These are phyloP conservation scores for Dreissena rostriformis DNA, from an alignment of 1,140 invertebrate species.

Conservation along the genomic window DNA sequence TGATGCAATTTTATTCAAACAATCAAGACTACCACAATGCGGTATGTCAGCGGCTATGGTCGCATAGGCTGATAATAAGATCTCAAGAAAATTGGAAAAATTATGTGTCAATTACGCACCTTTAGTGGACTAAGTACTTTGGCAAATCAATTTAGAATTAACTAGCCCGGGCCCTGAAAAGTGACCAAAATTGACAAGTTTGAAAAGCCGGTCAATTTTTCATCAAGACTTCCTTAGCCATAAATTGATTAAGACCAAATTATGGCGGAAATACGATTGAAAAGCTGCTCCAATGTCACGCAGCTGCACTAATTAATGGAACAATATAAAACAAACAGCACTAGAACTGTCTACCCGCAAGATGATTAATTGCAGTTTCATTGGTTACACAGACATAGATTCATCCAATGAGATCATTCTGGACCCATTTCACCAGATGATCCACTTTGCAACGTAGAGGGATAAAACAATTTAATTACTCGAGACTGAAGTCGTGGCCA, in stretches of 20 bases:
- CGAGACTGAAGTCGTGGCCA: constrained; percentile 7
- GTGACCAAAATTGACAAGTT: constrained; percentile 17
- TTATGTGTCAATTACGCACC: constrained; percentile 43
- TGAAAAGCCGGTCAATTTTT: constrained; percentile 22
- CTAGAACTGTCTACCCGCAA: constrained; percentile 45
- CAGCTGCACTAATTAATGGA: constrained; percentile 56
- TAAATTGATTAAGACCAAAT: constrained; percentile 57
- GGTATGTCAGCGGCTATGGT: background rate
- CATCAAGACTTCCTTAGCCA: constrained; percentile 34
- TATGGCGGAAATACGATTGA: constrained; percentile 36
- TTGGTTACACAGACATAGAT: constrained; percentile 54
- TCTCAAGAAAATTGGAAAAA: background rate
- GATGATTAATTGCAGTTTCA: constrained; percentile 57
- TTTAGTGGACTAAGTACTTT: constrained; percentile 51
- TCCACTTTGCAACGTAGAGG: constrained; percentile 44
- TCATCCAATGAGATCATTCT: constrained; percentile 55
- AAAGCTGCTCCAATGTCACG: constrained; percentile 44
- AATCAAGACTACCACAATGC: constrained; percentile 31
- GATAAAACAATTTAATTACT: constrained; percentile 57
- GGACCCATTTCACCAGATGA: constrained; percentile 45
- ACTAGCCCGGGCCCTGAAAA: constrained; percentile 19
- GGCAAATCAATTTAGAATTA: constrained; percentile 47
- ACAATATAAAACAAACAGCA: constrained; percentile 57
- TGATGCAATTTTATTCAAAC: constrained; percentile 43
- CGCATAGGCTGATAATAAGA: constrained; percentile 45